A percentile compares a stretch with the other conserved stretches of the same genome.
Evolutionary conservation across 2,888 invertebrate species (phyloP).

Genomic region (Dermolepida albohirtum): DNA sequence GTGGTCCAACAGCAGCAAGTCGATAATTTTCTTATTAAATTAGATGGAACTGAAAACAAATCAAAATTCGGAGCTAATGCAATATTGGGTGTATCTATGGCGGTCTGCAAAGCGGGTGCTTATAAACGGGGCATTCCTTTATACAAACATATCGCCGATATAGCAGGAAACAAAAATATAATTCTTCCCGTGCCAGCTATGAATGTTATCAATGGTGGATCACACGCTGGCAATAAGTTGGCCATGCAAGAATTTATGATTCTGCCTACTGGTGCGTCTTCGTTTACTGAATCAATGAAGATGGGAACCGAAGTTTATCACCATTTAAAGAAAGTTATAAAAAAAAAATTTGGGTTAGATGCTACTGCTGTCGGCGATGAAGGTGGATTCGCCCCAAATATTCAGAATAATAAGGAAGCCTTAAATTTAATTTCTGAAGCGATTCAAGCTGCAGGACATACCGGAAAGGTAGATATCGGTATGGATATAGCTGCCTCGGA

Average conservation of each 20-base stretch:
- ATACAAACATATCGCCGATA: conserved; percentile 89
- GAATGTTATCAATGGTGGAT: conserved; percentile 99
- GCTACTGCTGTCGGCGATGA: conserved; percentile 98
- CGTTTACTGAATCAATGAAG: conserved; percentile 96
- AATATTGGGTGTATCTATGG: conserved; percentile 96
- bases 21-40: conserved; percentile 85
- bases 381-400: conserved; percentile 98
- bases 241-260: conserved; percentile 77
- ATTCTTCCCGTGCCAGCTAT: conserved; percentile 97
- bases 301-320: conserved; percentile 97
- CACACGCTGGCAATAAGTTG: conserved; percentile 98
- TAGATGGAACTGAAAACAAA: conserved; percentile 99
- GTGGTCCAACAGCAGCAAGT: conserved; percentile 91
- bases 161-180: conserved; percentile 91
- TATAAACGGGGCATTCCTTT: conserved; percentile 92
- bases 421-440: conserved; percentile 86
- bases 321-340: conserved; percentile 94
- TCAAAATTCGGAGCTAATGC: conserved; percentile 97
- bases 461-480: conserved; percentile 94
- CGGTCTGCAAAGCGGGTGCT: conserved; percentile 97
- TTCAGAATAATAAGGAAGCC: conserved; percentile 94
- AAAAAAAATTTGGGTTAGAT: conserved; percentile 92
- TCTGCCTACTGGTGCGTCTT: conserved; percentile 78
- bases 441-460: conserved; percentile 93
- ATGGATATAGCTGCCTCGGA: conserved; percentile 99